Evolutionary conservation across 2,113 vertebrate genomes (phyloP), one percentile per base, ranked within the genome.

Genomic region (Catharus minimus): DNA sequence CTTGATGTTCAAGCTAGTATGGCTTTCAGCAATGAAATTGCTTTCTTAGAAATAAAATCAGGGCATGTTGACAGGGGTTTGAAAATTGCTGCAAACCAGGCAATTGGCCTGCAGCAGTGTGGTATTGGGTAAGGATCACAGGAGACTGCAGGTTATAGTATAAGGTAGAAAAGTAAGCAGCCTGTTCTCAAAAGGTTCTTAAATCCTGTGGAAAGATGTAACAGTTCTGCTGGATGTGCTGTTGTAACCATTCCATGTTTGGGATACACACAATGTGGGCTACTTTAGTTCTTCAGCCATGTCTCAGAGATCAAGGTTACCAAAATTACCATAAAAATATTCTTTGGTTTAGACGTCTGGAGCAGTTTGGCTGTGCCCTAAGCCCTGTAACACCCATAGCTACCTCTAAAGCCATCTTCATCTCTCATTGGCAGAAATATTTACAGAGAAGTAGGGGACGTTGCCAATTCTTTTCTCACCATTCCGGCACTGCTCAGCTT

Each of bases 401-500:
- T 62, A 2, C 86, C 69, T 75, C 80, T 90, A 79, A 93, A 81
- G 44, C 58, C 62, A 24, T 57, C 61, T 79, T 66, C 52, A 26
- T 77, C 43, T 88, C n/a, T 90, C 58, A 58, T 43, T 16, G 7
- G 74, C 15, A 13, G 81, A 90, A 78, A 56, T 47, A 33, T 87
- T 93, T 89, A 75, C 75, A 76, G 69, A 87, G 68, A 55, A 85
- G 49, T 16, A 71, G 44, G 74, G 52, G 53, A 86, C 24, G 9
- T 11, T 72, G 41, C 71, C 78, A 69, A 8, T 46, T 47, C 32
- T 74, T 85, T 78, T 64, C 97, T 98, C 93, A 99, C 98, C 97
- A 13, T 97, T 96, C 30, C 97, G 93, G 93, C 97, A 94, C 84
- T 98, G 98, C 92, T 98, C 98, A 50, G 97, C 98, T 66, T 99